phyloP scores from a whole-genome alignment of 2,113 vertebrate species.

The Serilophus lunatus region DNA sequence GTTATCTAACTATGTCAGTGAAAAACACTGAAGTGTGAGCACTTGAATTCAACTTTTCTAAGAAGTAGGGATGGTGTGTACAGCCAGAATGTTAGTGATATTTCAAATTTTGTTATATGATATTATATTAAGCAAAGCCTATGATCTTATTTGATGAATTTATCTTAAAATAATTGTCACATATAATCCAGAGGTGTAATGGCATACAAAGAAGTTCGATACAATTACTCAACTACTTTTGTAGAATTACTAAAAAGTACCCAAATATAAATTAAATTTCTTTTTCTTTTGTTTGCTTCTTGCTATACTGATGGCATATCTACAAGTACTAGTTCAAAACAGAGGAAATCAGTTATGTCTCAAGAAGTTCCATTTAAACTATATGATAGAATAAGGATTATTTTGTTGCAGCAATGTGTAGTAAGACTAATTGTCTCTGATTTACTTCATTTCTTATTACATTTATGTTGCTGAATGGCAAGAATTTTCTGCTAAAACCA shows the following conservation, averaged over 20 bases:
- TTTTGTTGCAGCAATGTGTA: neutral
- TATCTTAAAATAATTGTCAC: neutral
- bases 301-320: neutral
- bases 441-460: neutral
- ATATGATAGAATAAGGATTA: neutral
- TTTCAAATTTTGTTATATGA: neutral
- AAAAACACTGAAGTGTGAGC: neutral
- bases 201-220: neutral
- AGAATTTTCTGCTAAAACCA: neutral
- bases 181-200: neutral
- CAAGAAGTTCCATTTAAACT: neutral
- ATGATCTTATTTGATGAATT: neutral
- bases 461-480: neutral
- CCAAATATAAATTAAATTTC: neutral
- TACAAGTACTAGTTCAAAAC: neutral
- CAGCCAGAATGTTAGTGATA: neutral
- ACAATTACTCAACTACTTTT: neutral
- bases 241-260: neutral
- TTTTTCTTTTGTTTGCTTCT: neutral
- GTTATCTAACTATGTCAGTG: neutral
- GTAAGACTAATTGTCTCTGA: neutral
- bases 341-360: neutral
- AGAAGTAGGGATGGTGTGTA: neutral
- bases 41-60: neutral
- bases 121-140: neutral